phyloP scores from a whole-genome alignment of 2,797 vertebrate species.

The Anguilla obscura region DNA sequence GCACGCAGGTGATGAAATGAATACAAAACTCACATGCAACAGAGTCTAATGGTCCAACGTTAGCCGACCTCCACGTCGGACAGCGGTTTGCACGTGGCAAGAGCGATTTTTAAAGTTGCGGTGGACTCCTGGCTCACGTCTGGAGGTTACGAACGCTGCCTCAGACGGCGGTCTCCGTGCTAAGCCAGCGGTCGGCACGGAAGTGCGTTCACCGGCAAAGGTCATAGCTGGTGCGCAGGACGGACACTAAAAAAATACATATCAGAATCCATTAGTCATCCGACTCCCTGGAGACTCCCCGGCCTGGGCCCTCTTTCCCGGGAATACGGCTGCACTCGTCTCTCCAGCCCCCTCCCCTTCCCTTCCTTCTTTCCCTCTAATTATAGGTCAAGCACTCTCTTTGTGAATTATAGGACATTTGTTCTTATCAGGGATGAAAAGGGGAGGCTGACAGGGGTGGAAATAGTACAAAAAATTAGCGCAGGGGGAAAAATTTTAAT shows the following conservation, averaged over 20 bases:
- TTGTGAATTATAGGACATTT: conserved; percentile 98
- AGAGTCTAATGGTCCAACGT: not conserved
- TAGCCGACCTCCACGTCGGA: not conserved
- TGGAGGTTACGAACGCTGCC: conserved; percentile 76
- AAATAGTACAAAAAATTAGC: conserved; percentile 69
- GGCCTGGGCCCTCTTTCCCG: conserved; percentile 80
- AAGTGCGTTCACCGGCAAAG: conserved; percentile 78
- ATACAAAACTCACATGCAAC: not conserved
- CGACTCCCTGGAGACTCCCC: conserved; percentile 86
- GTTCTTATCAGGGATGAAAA: conserved; percentile 89
- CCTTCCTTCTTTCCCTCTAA: conserved; percentile 90
- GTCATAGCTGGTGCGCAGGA: conserved; percentile 81
- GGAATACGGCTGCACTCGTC: conserved; percentile 69
- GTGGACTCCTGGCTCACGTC: conserved; percentile 68
- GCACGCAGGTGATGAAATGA: not conserved
- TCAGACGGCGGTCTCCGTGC: conserved; percentile 78
- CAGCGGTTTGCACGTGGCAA: conserved; percentile 27
- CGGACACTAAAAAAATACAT: conserved; percentile 88
- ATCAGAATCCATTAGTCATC: conserved; percentile 96
- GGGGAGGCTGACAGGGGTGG: conserved; percentile 64
- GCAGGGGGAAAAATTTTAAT: conserved; percentile 83
- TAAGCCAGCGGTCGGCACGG: conserved; percentile 81
- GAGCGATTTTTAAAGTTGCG: not conserved
- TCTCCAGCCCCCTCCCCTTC: conserved; percentile 48
- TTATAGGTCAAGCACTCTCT: conserved; percentile 99